Base-by-base conservation (phyloP, 2,888 invertebrate genomes). In the Apodemia zela region DNA sequence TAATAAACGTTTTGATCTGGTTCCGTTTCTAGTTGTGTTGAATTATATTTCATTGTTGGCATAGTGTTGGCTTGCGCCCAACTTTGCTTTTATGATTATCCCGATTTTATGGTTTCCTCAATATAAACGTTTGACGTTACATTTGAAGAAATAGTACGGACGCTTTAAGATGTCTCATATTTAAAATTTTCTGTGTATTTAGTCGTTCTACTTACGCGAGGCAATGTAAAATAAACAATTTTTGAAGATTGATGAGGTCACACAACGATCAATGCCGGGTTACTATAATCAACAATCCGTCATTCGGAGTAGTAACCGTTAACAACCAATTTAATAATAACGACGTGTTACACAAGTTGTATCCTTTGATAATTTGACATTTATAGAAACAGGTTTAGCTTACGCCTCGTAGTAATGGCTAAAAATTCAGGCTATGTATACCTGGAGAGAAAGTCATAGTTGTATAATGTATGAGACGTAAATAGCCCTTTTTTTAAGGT, bases 81-180 rank as follows among this genome's bases (percentile, higher is more conserved):
- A 89, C 80, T 80, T 78, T 71, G 85, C 85, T 87, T 90, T 90
- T 88, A 90, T 83, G 88, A 87, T 89, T 87, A 89, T 84, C 84
- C 84, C 78, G 72, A 79, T 85, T 85, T 90, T 89, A 89, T 87
- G 80, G 87, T 86, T 90, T 89, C 87, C 89, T 88, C 84, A 80
- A 87, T 84, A 85, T 86, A 89, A 87, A 81, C 79, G 79, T 80
- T 82, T 81, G 84, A 81, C 83, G 85, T 81, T 81, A 78, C 80
- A 29, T 57, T 57, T 57, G 29, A 54, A 54, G 54, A 57, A 57
- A 29, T 57, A 57, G 57, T 57, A 57, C 54, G 54, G 54, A 25
- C 15, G 54, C 57, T 57, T 57, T 29, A 25, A 57, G 57, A 57
- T 57, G 57, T 57, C 25, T 29, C 15, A 29, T n/a, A 57, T 57